Evolutionary conservation across 2,797 vertebrate genomes (phyloP).

Genomic region (Aldrovandia affinis): DNA sequence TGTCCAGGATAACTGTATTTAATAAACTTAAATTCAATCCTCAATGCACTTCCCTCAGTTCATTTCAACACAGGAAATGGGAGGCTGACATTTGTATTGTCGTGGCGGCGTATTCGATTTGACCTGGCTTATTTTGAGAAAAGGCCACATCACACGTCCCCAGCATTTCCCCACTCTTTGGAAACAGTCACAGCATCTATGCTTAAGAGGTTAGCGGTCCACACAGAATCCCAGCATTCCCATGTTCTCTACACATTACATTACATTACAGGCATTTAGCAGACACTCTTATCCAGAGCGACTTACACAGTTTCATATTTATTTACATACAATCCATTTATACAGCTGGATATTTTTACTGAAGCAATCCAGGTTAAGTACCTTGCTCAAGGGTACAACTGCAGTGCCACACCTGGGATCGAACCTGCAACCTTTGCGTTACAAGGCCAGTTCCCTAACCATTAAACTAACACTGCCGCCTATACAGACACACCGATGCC

Average conservation of each 20-base stretch:
- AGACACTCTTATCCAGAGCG: no score
- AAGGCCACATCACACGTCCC: constrained; percentile 48
- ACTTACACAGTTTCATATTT: no score
- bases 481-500: constrained; percentile 58
- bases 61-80: not conserved
- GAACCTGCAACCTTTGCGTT: no score
- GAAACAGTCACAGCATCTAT: constrained; percentile 55
- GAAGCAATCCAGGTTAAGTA: no score
- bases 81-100: not conserved
- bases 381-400: no score
- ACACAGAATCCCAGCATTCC: constrained; percentile 46
- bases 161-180: constrained; percentile 38
- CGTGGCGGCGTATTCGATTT: constrained; percentile 44
- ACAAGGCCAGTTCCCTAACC: no score
- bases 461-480: no score
- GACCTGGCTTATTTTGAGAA: constrained; percentile 65
- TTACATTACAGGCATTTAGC: no score
- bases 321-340: no score
- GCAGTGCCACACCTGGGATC: no score
- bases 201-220: constrained; percentile 55
- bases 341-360: no score
- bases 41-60: not conserved
- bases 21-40: not conserved
- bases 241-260: no score
- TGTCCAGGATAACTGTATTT: not conserved